These are phyloP conservation scores for Martes martes DNA, from an alignment of 2,113 vertebrate genomes.

Conservation along the genomic window DNA sequence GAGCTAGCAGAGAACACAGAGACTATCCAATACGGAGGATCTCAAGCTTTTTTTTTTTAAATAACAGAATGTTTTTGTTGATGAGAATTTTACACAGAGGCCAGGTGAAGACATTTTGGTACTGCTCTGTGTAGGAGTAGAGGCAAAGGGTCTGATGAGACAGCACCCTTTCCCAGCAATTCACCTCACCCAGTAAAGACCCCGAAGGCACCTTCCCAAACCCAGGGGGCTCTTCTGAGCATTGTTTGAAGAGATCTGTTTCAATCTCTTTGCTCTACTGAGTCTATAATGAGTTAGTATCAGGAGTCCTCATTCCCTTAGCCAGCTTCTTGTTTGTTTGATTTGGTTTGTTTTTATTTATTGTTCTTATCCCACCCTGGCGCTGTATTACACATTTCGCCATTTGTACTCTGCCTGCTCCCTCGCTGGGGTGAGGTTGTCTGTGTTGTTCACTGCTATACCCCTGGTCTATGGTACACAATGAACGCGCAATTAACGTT, in stretches of 20 bases:
- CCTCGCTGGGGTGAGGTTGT: accelerated
- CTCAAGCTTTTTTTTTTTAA: neutral
- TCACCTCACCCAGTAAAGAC: neutral
- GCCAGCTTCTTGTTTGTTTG: neutral
- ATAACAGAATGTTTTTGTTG: neutral
- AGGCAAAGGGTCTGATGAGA: neutral
- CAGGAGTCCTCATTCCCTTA: neutral
- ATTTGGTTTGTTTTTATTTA: neutral
- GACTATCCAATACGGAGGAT: neutral
- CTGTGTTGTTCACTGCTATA: neutral
- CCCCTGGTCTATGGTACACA: accelerated
- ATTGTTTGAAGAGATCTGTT: neutral
- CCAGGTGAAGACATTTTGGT: neutral
- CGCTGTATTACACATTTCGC: neutral
- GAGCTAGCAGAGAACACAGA: neutral
- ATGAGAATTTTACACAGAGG: neutral
- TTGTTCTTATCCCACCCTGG: neutral
- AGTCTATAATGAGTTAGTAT: neutral
- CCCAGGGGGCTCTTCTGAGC: neutral
- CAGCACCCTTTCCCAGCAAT: neutral
- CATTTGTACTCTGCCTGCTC: neutral
- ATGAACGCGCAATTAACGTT: neutral
- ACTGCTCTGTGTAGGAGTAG: neutral
- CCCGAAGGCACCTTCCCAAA: neutral
- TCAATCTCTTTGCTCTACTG: neutral